Conservation (phyloP, 2,888 invertebrate genomes). For the Schizotus pectinicornis region DNA sequence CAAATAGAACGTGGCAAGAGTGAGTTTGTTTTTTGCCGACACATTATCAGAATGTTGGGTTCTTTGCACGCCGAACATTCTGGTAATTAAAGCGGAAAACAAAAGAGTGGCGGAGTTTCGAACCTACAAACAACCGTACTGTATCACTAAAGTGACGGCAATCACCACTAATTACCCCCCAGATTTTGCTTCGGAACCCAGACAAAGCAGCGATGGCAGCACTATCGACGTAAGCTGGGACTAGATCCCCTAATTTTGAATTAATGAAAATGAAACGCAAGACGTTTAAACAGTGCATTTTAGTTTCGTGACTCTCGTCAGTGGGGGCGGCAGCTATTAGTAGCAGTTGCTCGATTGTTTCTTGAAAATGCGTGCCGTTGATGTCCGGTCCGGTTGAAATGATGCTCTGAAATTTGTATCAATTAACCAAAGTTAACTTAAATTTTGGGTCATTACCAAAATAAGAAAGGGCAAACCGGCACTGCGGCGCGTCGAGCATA, state of each 20-base stretch:
- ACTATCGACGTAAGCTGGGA: conserved; percentile 70
- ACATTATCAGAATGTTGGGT: conserved; percentile 65
- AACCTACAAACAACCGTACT: conserved; percentile 62
- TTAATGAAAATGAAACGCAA: conserved; percentile 81
- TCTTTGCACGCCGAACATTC: conserved; percentile 86
- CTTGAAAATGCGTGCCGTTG: conserved; percentile 56
- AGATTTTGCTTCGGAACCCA: conserved; percentile 75
- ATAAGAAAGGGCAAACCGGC: conserved; percentile 95
- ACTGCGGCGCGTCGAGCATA: conserved; percentile 86
- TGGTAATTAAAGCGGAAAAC: conserved; percentile 80
- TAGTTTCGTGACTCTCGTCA: conserved; percentile 58
- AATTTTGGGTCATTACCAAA: conserved; percentile 63
- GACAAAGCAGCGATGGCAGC: conserved; percentile 75
- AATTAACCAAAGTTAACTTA: conserved; percentile 4
- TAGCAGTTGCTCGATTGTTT: conserved; percentile 66
- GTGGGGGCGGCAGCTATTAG: conserved; percentile 52
- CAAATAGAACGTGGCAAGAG: conserved; percentile 81
- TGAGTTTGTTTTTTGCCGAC: conserved; percentile 71
- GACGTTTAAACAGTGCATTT: conserved; percentile 86
- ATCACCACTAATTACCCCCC: conserved; percentile 69
- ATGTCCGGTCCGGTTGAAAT: conserved; percentile 72
- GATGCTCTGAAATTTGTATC: conserved; percentile 67
- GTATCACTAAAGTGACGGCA: not conserved
- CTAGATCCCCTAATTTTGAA: conserved; percentile 74
- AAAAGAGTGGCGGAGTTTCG: conserved; percentile 87